Percentiles rank a stretch among this genome's conserved stretches.
These are phyloP conservation scores for Meriones psammophilus DNA, from an alignment of 2,797 vertebrate genomes.

Conservation along the genomic window DNA sequence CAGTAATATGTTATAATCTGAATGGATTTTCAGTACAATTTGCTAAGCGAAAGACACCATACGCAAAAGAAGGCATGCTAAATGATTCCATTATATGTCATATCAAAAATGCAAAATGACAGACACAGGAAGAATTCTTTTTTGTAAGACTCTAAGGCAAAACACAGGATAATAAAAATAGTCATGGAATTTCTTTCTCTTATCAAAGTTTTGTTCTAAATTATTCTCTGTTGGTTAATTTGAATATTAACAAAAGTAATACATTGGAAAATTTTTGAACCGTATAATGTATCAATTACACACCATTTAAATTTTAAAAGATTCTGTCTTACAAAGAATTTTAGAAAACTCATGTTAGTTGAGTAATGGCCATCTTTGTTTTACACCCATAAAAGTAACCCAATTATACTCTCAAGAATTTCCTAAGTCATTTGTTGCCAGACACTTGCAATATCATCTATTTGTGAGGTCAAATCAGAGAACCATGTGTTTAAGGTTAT, in stretches of 20 bases:
- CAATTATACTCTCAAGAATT: neutral
- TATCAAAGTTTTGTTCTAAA: neutral
- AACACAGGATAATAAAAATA: neutral
- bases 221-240: neutral
- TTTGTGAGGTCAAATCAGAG: neutral
- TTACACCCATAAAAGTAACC: neutral
- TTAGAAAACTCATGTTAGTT: neutral
- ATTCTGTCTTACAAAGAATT: neutral
- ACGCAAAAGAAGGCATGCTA: neutral
- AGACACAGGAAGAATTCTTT: neutral
- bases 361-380: neutral
- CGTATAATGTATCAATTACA: neutral
- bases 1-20: neutral
- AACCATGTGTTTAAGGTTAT: neutral
- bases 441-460: neutral
- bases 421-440: neutral
- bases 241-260: slow-evolving; percentile 4
- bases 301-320: neutral
- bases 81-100: neutral
- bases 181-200: neutral
- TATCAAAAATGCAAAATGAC: neutral
- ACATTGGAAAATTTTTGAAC: neutral
- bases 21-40: neutral
- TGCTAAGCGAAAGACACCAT: neutral
- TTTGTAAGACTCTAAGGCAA: no score